phyloP scores from a whole-genome alignment of 2,113 vertebrate genomes.

The Phainopepla nitens region DNA sequence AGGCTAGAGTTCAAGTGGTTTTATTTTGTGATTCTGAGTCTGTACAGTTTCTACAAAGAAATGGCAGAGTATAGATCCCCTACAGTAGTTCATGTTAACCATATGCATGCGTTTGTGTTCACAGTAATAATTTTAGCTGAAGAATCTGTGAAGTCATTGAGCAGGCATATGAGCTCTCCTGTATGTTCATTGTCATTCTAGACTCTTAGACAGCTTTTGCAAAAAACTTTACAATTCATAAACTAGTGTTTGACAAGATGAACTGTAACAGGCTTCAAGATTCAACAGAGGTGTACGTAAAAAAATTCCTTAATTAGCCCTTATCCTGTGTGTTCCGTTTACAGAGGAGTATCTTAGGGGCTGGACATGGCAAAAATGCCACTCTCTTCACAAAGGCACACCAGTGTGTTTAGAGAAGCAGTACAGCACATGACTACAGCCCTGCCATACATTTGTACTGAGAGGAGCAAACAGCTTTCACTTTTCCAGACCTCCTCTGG shows the following conservation, averaged over 20 bases:
- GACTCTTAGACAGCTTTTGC: not conserved
- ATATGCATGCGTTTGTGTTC: not conserved
- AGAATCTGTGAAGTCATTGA: not conserved
- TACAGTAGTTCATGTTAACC: not conserved
- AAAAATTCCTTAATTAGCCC: not conserved
- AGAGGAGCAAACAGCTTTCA: not conserved
- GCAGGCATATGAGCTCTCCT: not conserved
- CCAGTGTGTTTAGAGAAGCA: not conserved
- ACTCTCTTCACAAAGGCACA: not conserved
- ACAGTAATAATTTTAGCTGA: not conserved
- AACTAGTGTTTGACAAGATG: not conserved
- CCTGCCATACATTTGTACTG: not conserved
- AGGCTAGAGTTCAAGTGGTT: not conserved
- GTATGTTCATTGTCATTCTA: not conserved
- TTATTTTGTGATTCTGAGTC: not conserved
- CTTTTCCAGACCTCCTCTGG: not conserved
- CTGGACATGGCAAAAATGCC: not conserved
- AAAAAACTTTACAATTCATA: not conserved
- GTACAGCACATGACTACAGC: rapidly evolving
- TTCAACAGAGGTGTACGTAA: not conserved
- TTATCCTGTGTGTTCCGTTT: not conserved
- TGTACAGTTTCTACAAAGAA: not conserved
- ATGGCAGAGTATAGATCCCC: not conserved
- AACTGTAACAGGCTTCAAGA: not conserved
- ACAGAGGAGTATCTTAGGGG: not conserved